Base-by-base conservation (phyloP, 2,888 invertebrate genomes). In the Taphrorychus bicolor region DNA sequence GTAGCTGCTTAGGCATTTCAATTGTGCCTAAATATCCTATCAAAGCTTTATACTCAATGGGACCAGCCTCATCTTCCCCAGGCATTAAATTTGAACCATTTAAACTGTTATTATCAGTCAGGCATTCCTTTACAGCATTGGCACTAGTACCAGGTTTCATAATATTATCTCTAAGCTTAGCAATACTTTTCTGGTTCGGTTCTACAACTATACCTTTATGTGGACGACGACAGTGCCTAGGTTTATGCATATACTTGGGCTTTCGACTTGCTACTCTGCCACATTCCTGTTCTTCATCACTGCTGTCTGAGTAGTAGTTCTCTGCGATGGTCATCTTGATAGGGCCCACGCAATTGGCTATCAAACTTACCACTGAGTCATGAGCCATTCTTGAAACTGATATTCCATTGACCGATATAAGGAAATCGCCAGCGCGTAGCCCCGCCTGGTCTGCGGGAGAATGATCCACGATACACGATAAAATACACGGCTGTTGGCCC, bases 1-100 rank as follows among this genome's bases (percentile, higher is more conserved):
- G 85, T 48, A 93, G 85, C 73, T 93, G 91, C 80, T 91, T 91
- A 0, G 97, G 97, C 85, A 97, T 96, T 83, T 97, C 97, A 71
- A 98, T 95, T 1, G 97, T 97, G 18, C 97, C 97, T 53, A 98
- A 85, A 82, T 98, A 98, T 0, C 97, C 97, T 0, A 98, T 95
- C 1, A 98, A 89, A 0, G 93, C 93, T 73, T 92, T 89, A 77
- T 91, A 92, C 70, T 92, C 92, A 5, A 92, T 85, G 0, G 89
- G 84, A 79, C 85, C 82, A 23, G 77, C 79, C 77, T 85, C 66
- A 81, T 85, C 79, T 61, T 81, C 81, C 71, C 78, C 74, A 2
- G 78, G 75, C 18, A 76, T 45, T 7, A 54, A 16, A 21, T 42
- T 42, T 45, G 53, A 54, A 48, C 51, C 19, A 21, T 52, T 40